Evolutionary conservation across 2,797 vertebrate species (phyloP).

Genomic region (Chromis chromis): DNA sequence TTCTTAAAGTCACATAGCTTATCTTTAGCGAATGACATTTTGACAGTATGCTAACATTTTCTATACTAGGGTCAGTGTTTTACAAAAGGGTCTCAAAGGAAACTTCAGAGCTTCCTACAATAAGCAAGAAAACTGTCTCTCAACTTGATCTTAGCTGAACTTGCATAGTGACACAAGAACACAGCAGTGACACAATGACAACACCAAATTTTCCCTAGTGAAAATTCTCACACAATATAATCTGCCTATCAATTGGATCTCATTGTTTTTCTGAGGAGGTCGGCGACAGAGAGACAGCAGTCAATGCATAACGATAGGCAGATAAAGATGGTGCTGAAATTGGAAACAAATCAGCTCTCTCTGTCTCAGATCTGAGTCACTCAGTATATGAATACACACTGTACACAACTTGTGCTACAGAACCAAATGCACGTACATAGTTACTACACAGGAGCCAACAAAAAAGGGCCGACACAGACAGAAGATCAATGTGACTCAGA

Average conservation of each 20-base stretch:
- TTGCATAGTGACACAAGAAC: not conserved
- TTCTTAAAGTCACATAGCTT: too few species aligned
- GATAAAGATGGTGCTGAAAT: slow-evolving; percentile 35
- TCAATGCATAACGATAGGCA: slow-evolving; percentile 42
- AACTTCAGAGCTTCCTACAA: not conserved
- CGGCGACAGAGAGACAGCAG: slow-evolving; percentile 1
- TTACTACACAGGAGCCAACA: not conserved
- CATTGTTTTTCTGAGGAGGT: slow-evolving; percentile 2
- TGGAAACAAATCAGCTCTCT: slow-evolving; percentile 22
- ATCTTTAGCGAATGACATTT: too few species aligned
- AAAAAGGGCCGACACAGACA: not conserved
- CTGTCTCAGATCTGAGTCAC: slow-evolving; percentile 8
- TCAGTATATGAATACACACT: slow-evolving; percentile 5
- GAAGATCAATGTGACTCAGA: not conserved
- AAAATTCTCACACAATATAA: not conserved
- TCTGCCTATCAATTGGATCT: slow-evolving; percentile 3
- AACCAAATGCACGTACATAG: not conserved
- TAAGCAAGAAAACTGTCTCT: not conserved
- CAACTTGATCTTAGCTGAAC: not conserved
- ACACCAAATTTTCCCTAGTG: not conserved
- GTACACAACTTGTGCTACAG: not conserved
- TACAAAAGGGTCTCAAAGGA: not conserved
- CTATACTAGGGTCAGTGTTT: not conserved
- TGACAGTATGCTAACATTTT: too few species aligned
- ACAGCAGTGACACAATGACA: not conserved